phyloP scores from a whole-genome alignment of 2,797 vertebrate genomes.

The Enteromius argenteus region DNA sequence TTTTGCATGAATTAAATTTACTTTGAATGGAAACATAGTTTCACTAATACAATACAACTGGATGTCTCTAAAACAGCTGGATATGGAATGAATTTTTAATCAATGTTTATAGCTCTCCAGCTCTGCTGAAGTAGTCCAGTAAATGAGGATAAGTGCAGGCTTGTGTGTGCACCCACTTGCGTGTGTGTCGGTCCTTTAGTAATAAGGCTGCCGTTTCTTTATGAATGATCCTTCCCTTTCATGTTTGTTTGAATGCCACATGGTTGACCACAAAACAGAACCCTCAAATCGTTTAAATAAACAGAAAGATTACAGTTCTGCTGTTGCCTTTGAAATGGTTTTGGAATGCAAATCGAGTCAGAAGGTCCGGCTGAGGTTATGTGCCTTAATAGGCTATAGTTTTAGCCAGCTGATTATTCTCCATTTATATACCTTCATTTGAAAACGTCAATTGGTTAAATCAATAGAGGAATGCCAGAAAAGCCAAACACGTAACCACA shows the following conservation, averaged over 20 bases:
- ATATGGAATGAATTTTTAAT: constrained; percentile 41
- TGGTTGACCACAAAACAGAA: constrained; percentile 76
- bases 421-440: constrained; percentile 66
- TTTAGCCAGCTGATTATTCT: constrained; percentile 70
- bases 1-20: neutral
- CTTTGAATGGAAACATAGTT: neutral
- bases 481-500: constrained; percentile 73
- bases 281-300: constrained; percentile 78
- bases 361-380: constrained; percentile 52
- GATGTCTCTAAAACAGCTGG: constrained; percentile 28
- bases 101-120: constrained; percentile 29
- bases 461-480: constrained; percentile 72
- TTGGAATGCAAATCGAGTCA: constrained; percentile 67
- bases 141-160: constrained; percentile 29
- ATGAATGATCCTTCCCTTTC: constrained; percentile 73
- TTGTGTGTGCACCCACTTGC: constrained; percentile 31
- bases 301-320: constrained; percentile 69
- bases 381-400: constrained; percentile 70
- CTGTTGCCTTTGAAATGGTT: constrained; percentile 67
- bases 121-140: constrained; percentile 30
- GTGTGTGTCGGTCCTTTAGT: constrained; percentile 50
- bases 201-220: constrained; percentile 63
- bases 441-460: constrained; percentile 72
- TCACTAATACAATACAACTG: constrained; percentile 24
- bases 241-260: constrained; percentile 73